phyloP scores from a whole-genome alignment of 2,113 vertebrate species.

The Hippoglossus stenolepis region DNA sequence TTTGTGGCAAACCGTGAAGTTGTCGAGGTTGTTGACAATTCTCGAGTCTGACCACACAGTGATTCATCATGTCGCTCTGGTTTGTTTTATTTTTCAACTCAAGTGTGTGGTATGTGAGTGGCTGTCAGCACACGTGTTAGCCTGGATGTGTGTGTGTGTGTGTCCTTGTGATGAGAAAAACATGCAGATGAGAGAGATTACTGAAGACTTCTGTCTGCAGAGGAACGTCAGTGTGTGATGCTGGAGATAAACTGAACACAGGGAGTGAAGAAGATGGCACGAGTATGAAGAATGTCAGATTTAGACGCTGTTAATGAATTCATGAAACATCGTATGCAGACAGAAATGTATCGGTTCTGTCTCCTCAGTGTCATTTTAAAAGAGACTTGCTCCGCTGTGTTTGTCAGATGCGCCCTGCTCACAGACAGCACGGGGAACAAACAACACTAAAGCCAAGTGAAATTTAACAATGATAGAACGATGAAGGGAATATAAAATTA shows the following conservation, averaged over 20 bases:
- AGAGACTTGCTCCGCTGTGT: not conserved
- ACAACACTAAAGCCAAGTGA: conserved; percentile 14
- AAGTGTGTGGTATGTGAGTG: conserved; percentile 9
- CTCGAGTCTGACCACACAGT: conserved; percentile 28
- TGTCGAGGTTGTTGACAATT: conserved; percentile 61
- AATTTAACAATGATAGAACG: conserved; percentile 23
- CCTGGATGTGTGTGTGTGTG: conserved; percentile 3
- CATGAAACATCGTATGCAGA: conserved; percentile 10
- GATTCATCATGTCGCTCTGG: conserved; percentile 50
- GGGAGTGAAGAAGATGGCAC: not conserved
- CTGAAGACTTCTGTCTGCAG: not conserved
- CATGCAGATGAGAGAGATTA: conserved; percentile 52
- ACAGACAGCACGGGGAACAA: conserved; percentile 7
- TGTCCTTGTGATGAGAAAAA: conserved; percentile 27
- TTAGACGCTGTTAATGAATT: conserved; percentile 41
- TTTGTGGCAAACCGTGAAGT: conserved; percentile 10
- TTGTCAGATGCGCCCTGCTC: conserved; percentile 39
- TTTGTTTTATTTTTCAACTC: conserved; percentile 45
- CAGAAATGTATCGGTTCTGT: not conserved
- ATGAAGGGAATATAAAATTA: conserved; percentile 41
- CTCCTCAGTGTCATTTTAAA: conserved; percentile 9
- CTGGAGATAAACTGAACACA: no score
- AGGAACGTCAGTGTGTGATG: no score
- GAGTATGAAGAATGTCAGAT: conserved; percentile 34
- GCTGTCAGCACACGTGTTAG: conserved; percentile 7